These are phyloP conservation scores for Agapornis canus DNA, from an alignment of 2,797 vertebrate genomes.

Conservation along the genomic window DNA sequence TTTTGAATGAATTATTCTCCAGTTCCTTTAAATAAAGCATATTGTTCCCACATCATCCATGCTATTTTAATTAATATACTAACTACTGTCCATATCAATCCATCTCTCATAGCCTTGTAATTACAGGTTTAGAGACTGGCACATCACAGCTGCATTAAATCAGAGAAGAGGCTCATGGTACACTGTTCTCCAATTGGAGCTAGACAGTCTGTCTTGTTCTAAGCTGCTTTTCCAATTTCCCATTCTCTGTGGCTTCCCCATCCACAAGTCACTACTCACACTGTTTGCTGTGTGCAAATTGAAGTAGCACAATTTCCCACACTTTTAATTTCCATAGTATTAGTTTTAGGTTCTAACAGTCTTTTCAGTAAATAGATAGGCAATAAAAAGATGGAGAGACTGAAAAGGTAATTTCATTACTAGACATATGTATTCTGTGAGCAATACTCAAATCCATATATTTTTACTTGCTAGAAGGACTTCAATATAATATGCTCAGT, in stretches of 20 bases:
- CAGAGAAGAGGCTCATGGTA: not conserved
- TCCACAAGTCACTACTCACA: not conserved
- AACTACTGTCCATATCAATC: not conserved
- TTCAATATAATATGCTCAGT: accelerated
- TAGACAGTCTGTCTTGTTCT: not conserved
- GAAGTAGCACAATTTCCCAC: not conserved
- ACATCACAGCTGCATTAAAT: not conserved
- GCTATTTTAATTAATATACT: not conserved
- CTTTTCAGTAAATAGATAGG: not conserved
- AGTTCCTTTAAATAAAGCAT: not conserved
- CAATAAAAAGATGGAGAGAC: not conserved
- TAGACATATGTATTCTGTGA: accelerated
- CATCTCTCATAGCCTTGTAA: not conserved
- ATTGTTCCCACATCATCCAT: not conserved
- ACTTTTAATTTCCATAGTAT: not conserved
- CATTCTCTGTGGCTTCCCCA: not conserved
- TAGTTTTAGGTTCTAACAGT: not conserved
- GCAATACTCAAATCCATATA: not conserved
- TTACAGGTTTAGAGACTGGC: not conserved
- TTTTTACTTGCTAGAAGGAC: not conserved
- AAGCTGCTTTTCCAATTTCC: not conserved
- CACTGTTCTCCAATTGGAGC: not conserved
- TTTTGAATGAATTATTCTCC: not conserved
- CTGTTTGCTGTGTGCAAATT: not conserved
- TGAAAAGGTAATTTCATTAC: not conserved